phyloP scores from a whole-genome alignment of 2,888 invertebrate species.

The Chymomyza fuscimana region DNA sequence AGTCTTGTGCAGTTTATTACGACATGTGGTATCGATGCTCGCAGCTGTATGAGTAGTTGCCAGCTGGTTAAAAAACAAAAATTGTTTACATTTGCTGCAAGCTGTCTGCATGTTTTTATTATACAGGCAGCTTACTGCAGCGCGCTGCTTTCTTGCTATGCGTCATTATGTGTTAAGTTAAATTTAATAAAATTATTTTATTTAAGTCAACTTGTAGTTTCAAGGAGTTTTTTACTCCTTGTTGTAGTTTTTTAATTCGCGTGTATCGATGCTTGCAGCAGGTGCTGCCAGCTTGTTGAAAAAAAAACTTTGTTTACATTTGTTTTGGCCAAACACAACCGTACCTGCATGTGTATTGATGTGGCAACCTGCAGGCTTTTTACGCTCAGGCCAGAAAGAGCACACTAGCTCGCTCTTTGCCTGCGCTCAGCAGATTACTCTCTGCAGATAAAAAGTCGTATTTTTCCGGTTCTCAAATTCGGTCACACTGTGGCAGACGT shows the following conservation, averaged over 20 bases:
- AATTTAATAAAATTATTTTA: no score
- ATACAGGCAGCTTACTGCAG: no score
- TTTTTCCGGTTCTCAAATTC: background rate
- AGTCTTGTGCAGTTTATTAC: constrained; percentile 45
- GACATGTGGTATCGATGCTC: constrained; percentile 47
- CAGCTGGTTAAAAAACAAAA: no score
- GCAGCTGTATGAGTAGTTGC: no score
- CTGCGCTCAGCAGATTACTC: background rate
- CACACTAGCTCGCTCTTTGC: background rate
- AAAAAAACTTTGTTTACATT: constrained; percentile 2
- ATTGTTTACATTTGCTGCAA: no score
- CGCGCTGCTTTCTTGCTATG: no score
- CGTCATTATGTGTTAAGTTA: no score
- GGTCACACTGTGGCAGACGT: constrained; percentile 15
- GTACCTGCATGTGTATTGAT: background rate
- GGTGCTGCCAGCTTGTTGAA: constrained; percentile 2
- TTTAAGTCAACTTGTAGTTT: no score
- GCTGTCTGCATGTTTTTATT: no score
- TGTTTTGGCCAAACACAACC: background rate
- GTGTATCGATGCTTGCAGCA: background rate
- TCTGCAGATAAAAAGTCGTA: background rate
- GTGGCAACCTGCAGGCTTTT: background rate
- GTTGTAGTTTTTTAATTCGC: no score
- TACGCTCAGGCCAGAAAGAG: background rate
- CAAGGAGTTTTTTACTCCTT: no score